Evolutionary conservation across 1,140 invertebrate genomes (phyloP).

Genomic region (Eurosta solidaginis): DNA sequence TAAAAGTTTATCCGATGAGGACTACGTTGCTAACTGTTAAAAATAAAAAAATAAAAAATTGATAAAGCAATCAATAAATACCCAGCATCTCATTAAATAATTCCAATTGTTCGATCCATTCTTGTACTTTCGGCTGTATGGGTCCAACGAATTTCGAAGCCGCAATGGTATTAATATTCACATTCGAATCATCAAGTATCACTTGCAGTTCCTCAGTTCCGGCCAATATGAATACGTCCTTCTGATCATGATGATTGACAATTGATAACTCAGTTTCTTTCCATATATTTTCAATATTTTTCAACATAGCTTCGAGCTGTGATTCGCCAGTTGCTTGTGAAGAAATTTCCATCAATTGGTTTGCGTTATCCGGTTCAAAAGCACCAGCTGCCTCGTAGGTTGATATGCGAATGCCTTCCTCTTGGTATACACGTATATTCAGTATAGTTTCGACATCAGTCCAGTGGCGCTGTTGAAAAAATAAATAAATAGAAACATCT

Average conservation of each 20-base stretch:
- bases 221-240: constrained; percentile 82
- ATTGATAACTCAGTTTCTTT: constrained; percentile 77
- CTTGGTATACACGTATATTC: constrained; percentile 71
- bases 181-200: constrained; percentile 81
- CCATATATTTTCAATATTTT: constrained; percentile 84
- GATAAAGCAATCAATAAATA: constrained; percentile 60
- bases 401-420: constrained; percentile 69
- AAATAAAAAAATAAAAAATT: neutral
- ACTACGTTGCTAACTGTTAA: neutral
- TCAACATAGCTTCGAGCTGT: constrained; percentile 75
- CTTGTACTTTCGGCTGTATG: constrained; percentile 78
- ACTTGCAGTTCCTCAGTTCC: constrained; percentile 82
- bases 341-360: constrained; percentile 81
- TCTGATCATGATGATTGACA: constrained; percentile 75
- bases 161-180: constrained; percentile 82
- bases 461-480: constrained; percentile 73
- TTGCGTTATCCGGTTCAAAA: constrained; percentile 66
- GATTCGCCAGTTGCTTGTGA: constrained; percentile 84
- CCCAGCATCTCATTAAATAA: constrained; percentile 76
- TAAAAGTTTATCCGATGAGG: neutral
- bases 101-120: constrained; percentile 77
- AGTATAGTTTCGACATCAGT: constrained; percentile 76
- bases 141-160: constrained; percentile 82
- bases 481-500: neutral
- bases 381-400: constrained; percentile 73